Conservation (phyloP, 2,113 vertebrate genomes). For the Tretioscincus oriximinensis region DNA sequence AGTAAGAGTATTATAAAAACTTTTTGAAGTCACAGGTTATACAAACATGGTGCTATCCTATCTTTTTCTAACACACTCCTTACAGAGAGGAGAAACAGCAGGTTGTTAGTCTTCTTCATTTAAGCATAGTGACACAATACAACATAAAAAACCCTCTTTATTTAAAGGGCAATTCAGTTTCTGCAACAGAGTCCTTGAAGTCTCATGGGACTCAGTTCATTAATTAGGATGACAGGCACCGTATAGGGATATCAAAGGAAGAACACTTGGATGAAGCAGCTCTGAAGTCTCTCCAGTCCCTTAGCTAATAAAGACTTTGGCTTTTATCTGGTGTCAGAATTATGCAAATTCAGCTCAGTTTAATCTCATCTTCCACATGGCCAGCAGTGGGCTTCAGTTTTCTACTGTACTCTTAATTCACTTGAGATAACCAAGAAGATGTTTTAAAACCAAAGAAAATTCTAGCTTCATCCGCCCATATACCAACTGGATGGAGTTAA, state of each 20-base stretch:
- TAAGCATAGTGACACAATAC: background rate
- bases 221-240: slow-evolving; percentile 17
- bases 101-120: background rate
- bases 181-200: background rate
- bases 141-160: background rate
- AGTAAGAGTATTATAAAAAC: background rate
- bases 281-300: slow-evolving; percentile 7
- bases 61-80: background rate
- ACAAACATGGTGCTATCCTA: background rate
- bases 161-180: background rate
- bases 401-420: background rate
- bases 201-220: slow-evolving; percentile 2
- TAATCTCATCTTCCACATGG: background rate
- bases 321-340: background rate
- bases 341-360: background rate
- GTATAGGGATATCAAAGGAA: background rate
- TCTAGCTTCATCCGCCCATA: too few species aligned
- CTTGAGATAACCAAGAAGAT: background rate
- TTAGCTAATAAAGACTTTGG: background rate
- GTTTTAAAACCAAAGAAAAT: too few species aligned
- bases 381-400: background rate
- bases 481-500: too few species aligned
- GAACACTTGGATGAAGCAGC: background rate
- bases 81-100: background rate
- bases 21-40: background rate